Base-by-base conservation (phyloP, 1,140 invertebrate genomes). In the Callitettix versicolor region DNA sequence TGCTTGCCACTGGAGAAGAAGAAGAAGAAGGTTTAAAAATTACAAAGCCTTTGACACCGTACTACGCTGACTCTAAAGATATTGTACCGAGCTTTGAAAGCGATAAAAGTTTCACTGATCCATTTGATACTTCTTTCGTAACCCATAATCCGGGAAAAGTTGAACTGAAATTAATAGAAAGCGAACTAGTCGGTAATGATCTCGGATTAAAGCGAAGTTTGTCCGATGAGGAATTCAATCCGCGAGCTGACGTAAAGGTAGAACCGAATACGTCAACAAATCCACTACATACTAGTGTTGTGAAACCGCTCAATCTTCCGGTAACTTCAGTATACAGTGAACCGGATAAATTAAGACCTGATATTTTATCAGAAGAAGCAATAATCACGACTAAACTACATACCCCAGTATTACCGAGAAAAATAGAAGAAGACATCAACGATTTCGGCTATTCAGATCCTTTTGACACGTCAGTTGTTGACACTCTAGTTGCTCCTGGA, bases 91-190 rank as follows among this genome's bases (percentile, higher is more conserved):
- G 26, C 15, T 56, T 20, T 40, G 59, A 58, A 43, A 48, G 42
- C 17, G 49, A 60, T 14, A 46, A 20, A 3, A 49, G 33, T 33
- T 41, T 30, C 22, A 43, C 33, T 48, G 87, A 91, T 71, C 87
- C 88, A 0, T 91, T 91, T 66, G 87, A 91, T 67, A 91, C 88
- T 0, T 88, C 85, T 3, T 84, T 84, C 62, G 84, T 85, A 12
- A 72, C 72, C n/a, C 78, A 81, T 15, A 70, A 77, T 44, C 85
- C 85, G 3, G 80, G 82, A 7, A 82, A 82, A 69, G 79, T 82
- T 2, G 86, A 89, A 67, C 65, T 88, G 20, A 83, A 85, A 67
- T 66, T 86, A 22, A 71, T 88, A 6, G 84, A 86, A 60, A 81
- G 78, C 33, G 85, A 88, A 64, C 68, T 87, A 18, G 52, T 53